phyloP scores from a whole-genome alignment of 2,113 vertebrate species.

The Bufo bufo region DNA sequence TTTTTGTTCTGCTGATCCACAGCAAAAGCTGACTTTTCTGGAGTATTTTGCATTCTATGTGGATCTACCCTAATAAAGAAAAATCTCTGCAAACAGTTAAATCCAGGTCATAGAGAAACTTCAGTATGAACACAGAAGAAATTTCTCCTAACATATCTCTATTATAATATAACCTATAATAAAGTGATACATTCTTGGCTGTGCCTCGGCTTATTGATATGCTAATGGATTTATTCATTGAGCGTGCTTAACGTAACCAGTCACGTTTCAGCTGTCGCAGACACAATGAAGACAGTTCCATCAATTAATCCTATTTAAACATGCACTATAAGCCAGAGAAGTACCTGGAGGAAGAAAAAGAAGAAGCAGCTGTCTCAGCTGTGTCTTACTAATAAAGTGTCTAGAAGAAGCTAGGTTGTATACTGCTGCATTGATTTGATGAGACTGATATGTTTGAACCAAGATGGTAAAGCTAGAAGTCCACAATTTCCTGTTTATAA shows the following conservation, averaged over 20 bases:
- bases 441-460: conserved; percentile 7
- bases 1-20: too few relatives aligned
- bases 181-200: background rate
- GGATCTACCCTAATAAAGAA: background rate
- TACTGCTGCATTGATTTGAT: conserved; percentile 55
- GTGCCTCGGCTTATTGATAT: conserved; percentile 9
- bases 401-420: conserved; percentile 54
- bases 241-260: background rate
- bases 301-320: conserved; percentile 61
- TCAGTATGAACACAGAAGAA: background rate
- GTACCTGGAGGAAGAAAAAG: conserved; percentile 35
- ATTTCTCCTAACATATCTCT: background rate
- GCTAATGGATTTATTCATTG: conserved; percentile 11
- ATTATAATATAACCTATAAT: background rate
- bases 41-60: too few relatives aligned
- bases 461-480: background rate
- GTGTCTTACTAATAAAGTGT: conserved; percentile 59
- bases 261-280: conserved; percentile 58
- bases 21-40: too few relatives aligned
- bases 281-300: conserved; percentile 40
- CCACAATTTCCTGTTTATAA: background rate
- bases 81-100: background rate
- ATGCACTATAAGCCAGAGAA: conserved; percentile 57
- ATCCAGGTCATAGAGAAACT: background rate
- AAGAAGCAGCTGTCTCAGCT: conserved; percentile 49